phyloP scores from a whole-genome alignment of 2,113 vertebrate species.

The Sapajus apella region DNA sequence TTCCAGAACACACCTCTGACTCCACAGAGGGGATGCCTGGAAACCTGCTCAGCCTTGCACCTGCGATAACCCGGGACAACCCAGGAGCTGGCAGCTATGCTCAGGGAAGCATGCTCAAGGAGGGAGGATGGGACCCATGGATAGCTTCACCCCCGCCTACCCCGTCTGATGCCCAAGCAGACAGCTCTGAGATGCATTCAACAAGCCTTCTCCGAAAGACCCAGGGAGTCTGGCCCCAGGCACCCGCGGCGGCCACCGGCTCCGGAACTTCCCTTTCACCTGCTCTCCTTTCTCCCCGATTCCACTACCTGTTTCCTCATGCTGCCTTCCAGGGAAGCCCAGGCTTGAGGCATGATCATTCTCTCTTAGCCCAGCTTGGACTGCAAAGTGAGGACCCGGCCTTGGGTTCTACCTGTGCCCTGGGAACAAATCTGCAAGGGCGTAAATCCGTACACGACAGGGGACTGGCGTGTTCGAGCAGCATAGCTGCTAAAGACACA shows the following conservation, averaged over 20 bases:
- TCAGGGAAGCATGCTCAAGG: not conserved
- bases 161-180: accelerated
- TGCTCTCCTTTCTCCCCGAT: not conserved
- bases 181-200: not conserved
- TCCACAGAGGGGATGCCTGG: too few relatives aligned
- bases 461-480: not conserved
- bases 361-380: not conserved
- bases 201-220: not conserved
- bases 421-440: not conserved
- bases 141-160: not conserved
- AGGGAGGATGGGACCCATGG: not conserved
- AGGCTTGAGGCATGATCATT: not conserved
- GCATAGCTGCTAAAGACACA: not conserved
- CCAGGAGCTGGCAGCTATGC: not conserved
- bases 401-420: accelerated
- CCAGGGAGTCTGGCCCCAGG: not conserved
- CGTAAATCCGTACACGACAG: too few relatives aligned
- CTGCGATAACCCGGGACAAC: not conserved
- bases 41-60: not conserved
- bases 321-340: too few relatives aligned
- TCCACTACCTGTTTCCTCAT: not conserved
- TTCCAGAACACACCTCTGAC: not conserved
- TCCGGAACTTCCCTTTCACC: not conserved
- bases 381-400: not conserved
- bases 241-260: accelerated